Evolutionary conservation across 2,888 invertebrate genomes (phyloP).

Genomic region (Theretra japonica): DNA sequence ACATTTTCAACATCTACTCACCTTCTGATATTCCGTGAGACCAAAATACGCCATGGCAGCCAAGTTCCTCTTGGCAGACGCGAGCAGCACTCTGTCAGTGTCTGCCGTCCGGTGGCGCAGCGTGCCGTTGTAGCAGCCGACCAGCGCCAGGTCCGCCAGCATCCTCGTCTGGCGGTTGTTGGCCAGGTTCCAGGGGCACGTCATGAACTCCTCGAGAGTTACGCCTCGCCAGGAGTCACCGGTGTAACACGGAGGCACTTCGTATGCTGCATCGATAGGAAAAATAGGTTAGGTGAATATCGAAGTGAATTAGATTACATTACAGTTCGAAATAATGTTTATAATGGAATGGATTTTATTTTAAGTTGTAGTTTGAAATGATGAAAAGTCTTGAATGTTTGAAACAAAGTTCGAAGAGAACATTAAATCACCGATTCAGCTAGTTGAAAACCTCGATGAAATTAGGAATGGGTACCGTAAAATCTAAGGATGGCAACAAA

Average conservation of each 20-base stretch:
- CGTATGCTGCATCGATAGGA: conserved; percentile 79
- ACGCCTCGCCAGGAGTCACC: conserved; percentile 95
- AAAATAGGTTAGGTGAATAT: not conserved
- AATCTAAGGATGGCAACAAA: not conserved
- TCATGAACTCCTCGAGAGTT: conserved; percentile 94
- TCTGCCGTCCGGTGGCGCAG: conserved; percentile 88
- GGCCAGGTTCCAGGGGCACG: conserved; percentile 96
- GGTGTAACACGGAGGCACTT: conserved; percentile 92
- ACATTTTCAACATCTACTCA: conserved; percentile 55
- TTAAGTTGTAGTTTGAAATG: no score
- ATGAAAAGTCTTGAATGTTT: no score
- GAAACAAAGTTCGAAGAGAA: not conserved
- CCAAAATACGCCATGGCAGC: conserved; percentile 98
- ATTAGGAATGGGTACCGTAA: not conserved
- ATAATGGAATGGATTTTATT: no score
- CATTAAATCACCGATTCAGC: not conserved
- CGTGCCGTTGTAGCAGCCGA: conserved; percentile 97
- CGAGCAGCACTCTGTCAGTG: conserved; percentile 93
- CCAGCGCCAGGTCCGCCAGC: conserved; percentile 97
- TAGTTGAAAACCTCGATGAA: not conserved
- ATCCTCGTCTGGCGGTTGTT: conserved; percentile 98
- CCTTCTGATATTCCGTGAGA: conserved; percentile 97
- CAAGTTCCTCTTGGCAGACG: conserved; percentile 97
- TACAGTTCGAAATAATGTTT: no score
- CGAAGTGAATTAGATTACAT: no score